Conservation (phyloP, 2,888 invertebrate species). For the Lithophane leautieri region DNA sequence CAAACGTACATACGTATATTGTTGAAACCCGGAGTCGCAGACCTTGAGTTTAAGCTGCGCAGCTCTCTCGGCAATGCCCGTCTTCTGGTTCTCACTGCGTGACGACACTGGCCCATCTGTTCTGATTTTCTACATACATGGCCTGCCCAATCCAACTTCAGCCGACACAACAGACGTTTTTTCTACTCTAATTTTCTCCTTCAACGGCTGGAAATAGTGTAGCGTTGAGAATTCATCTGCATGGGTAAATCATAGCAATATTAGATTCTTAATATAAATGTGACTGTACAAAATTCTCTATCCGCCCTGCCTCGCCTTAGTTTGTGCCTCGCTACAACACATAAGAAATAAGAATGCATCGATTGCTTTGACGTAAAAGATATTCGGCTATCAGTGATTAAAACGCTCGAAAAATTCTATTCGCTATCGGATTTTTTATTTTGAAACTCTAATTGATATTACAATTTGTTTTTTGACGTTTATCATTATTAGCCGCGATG, state of each 20-base stretch:
- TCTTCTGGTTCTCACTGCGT: background rate
- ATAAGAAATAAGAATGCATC: conserved; percentile 24
- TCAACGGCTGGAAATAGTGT: background rate
- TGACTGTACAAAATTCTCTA: conserved; percentile 15
- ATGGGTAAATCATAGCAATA: conserved; percentile 28
- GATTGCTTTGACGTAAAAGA: conserved; percentile 44
- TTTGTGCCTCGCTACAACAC: background rate
- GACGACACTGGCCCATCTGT: background rate
- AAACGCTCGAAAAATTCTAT: conserved; percentile 17
- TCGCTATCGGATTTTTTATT: conserved; percentile 29
- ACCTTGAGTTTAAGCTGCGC: too few relatives aligned
- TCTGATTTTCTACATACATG: background rate
- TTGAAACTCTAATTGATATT: conserved; percentile 16
- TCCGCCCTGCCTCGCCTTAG: background rate
- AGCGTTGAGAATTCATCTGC: conserved; percentile 11
- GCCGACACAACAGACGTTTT: too few relatives aligned
- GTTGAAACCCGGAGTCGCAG: background rate
- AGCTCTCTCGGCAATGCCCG: background rate
- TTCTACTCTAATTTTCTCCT: background rate
- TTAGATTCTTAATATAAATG: conserved; percentile 36
- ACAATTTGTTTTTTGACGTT: conserved; percentile 14
- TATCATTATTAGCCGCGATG: too few relatives aligned
- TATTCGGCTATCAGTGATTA: conserved; percentile 43
- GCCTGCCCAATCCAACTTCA: too few relatives aligned
- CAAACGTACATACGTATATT: background rate